Conservation (phyloP, 2,113 vertebrate species). For the Hystrix brachyura region DNA sequence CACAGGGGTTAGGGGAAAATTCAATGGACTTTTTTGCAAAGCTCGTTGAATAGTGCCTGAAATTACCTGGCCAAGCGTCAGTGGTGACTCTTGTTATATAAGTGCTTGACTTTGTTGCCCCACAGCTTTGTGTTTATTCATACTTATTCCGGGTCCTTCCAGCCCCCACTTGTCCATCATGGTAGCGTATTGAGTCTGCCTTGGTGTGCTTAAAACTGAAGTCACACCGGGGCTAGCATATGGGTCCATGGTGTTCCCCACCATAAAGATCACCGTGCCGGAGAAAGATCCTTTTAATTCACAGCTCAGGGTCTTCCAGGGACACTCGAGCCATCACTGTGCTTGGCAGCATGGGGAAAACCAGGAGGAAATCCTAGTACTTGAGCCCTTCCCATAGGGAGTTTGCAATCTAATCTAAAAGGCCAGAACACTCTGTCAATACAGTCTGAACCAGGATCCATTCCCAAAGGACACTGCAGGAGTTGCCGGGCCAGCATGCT, state of each 20-base stretch:
- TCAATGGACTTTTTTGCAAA: neutral
- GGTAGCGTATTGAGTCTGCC: too few relatives aligned
- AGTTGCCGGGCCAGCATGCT: neutral
- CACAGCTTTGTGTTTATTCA: neutral
- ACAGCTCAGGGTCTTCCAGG: neutral
- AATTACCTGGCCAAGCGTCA: neutral
- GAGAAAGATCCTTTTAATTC: neutral
- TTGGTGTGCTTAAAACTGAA: neutral
- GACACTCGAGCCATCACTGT: neutral
- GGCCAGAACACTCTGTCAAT: slow-evolving; percentile 65
- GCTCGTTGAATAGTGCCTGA: neutral
- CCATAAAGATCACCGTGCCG: neutral
- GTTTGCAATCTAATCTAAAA: slow-evolving; percentile 63
- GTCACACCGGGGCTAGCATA: neutral
- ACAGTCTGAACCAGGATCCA: neutral
- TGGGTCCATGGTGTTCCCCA: fast-evolving
- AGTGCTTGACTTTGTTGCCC: too few relatives aligned
- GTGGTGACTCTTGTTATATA: neutral
- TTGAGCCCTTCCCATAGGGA: neutral
- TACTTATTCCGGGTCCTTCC: neutral
- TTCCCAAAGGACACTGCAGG: slow-evolving; percentile 12
- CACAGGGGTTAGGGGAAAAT: neutral
- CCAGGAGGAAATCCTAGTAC: slow-evolving; percentile 18
- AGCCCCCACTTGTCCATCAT: fast-evolving
- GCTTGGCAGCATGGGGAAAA: neutral